Evolutionary conservation across 1,140 invertebrate species (phyloP), one percentile per base, ranked within the genome.

Genomic region (Paralvinella palmiformis): DNA sequence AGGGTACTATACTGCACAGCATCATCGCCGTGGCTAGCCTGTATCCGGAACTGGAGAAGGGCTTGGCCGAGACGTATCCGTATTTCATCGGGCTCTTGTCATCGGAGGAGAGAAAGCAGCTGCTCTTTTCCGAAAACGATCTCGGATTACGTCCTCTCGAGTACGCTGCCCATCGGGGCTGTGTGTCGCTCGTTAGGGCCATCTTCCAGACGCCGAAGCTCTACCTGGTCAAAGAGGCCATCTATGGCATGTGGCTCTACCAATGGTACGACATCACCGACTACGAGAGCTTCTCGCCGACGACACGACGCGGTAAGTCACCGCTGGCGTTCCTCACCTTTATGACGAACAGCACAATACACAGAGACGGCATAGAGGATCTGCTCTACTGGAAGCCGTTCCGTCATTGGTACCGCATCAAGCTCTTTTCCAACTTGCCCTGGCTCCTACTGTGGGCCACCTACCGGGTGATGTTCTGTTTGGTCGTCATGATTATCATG

Each of bases 241-340:
- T 15, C 6, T 17, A 48, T 17, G 60, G 60, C 37, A 45, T 50
- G 4, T 10, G 17, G 17, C 3, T 52, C 3, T 35, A 62, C 27
- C 20, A 35, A 35, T 52, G 48, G 44, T 62, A 62, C 44, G 60
- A 62, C 48, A 3, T 62, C 41, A 62, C 60, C 15, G 60, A 62
- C 22, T 62, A 62, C 31, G 60, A 50, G 36, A 31, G 2, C 22
- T 48, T 62, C 15, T 37, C 10, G 17, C 29, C 13, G 17, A 27
- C 17, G 20, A 31, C 37, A n/a, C 22, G 60, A n/a, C 44, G 29
- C 22, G 24, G 27, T 20, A n/a, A 17, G 20, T 62, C 60, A n/a
- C 60, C 60, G 20, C 27, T 62, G 20, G 31, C n/a, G 10, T 62
- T 62, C 44, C n/a, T 62, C 10, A 13, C 48, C 20, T 24, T 31